These are phyloP conservation scores for Anastatus disparis DNA, from an alignment of 1,140 invertebrate species.

Conservation along the genomic window DNA sequence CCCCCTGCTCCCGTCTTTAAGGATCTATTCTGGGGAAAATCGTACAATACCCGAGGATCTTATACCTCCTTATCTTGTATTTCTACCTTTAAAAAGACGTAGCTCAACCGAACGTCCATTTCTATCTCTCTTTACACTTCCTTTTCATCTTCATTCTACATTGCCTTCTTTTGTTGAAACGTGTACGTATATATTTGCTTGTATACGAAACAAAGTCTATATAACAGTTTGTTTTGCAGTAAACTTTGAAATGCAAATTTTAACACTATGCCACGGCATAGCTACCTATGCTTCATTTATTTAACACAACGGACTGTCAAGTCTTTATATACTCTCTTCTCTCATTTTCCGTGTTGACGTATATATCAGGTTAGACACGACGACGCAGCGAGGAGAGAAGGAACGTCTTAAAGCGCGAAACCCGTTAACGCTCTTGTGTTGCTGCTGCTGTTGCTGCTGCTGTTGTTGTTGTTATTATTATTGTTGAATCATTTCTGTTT, in stretches of 20 bases:
- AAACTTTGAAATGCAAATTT: slow-evolving; percentile 25
- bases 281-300: slow-evolving; percentile 1
- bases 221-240: no score
- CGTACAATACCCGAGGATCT: no score
- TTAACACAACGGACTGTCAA: not conserved
- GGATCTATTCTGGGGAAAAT: no score
- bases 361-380: not conserved
- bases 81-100: not conserved
- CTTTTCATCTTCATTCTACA: not conserved
- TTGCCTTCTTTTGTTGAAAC: not conserved
- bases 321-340: not conserved
- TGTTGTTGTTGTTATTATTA: not conserved
- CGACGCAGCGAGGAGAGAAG: not conserved
- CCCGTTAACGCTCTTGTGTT: not conserved
- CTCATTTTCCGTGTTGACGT: not conserved
- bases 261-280: no score
- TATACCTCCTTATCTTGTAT: not conserved
- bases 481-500: not conserved
- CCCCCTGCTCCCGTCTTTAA: no score
- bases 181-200: not conserved
- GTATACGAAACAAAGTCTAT: not conserved
- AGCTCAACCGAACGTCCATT: not conserved
- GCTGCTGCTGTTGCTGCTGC: not conserved
- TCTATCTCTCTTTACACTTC: not conserved
- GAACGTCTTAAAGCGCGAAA: not conserved